Evolutionary conservation across 2,797 vertebrate species (phyloP).

Genomic region (Carduelis carduelis): DNA sequence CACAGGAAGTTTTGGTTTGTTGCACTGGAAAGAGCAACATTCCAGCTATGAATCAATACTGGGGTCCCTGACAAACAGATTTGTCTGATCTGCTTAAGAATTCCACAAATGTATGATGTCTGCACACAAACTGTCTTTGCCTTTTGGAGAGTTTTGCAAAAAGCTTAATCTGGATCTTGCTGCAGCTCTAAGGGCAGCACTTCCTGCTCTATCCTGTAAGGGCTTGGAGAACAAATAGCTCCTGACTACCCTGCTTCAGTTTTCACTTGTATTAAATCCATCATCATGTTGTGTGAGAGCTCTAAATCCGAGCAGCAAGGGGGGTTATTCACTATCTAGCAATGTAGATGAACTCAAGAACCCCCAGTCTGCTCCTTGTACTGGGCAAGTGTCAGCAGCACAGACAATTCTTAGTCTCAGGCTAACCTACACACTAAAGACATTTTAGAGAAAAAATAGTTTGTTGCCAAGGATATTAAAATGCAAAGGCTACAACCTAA

Average conservation of each 20-base stretch:
- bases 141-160: neutral
- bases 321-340: neutral
- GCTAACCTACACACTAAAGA: accelerated
- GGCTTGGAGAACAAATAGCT: neutral
- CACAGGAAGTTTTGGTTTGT: neutral
- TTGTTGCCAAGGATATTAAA: neutral
- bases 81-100: neutral
- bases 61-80: neutral
- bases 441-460: neutral
- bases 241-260: neutral
- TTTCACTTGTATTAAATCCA: neutral
- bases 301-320: neutral
- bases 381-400: neutral
- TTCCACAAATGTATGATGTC: neutral
- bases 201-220: neutral
- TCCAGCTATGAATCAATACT: neutral
- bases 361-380: neutral
- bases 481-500: neutral
- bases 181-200: neutral
- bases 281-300: neutral
- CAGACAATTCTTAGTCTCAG: neutral
- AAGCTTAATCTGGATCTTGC: neutral
- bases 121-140: neutral
- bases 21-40: neutral
- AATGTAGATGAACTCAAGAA: neutral